These are phyloP conservation scores for Myiozetetes cayanensis DNA, from an alignment of 2,113 vertebrate species.

Conservation along the genomic window DNA sequence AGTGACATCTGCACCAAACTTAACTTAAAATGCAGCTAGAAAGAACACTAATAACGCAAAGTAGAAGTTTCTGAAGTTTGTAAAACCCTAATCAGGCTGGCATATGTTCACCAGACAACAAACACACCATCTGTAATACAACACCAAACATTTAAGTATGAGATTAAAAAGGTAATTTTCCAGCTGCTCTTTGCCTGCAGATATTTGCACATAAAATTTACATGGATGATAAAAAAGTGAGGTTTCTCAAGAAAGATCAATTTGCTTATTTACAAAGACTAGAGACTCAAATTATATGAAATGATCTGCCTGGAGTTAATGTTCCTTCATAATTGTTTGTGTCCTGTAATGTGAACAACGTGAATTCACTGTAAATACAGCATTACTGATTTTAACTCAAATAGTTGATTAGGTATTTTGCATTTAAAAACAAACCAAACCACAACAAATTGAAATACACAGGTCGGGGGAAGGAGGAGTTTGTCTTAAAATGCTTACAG, in stretches of 20 bases:
- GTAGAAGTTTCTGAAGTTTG: not conserved
- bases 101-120: not conserved
- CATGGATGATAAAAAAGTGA: not conserved
- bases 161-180: constrained; percentile 16
- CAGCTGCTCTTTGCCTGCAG: not conserved
- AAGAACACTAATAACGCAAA: not conserved
- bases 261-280: not conserved
- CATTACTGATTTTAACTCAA: not conserved
- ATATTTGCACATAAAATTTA: constrained; percentile 11
- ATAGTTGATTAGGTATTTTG: not conserved
- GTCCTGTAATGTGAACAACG: not conserved
- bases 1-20: not conserved
- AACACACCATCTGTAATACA: not conserved
- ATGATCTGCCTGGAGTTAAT: not conserved
- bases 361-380: not conserved
- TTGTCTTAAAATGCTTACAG: not conserved
- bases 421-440: not conserved
- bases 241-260: not conserved
- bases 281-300: not conserved
- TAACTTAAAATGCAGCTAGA: not conserved
- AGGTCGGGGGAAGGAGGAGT: rapidly evolving
- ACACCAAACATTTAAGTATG: not conserved
- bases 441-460: not conserved
- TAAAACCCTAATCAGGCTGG: not conserved
- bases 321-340: not conserved